Percentiles rank a stretch among this genome's conserved stretches.
Conservation (phyloP, 1,140 invertebrate species). For the Hycleus phaleratus region DNA sequence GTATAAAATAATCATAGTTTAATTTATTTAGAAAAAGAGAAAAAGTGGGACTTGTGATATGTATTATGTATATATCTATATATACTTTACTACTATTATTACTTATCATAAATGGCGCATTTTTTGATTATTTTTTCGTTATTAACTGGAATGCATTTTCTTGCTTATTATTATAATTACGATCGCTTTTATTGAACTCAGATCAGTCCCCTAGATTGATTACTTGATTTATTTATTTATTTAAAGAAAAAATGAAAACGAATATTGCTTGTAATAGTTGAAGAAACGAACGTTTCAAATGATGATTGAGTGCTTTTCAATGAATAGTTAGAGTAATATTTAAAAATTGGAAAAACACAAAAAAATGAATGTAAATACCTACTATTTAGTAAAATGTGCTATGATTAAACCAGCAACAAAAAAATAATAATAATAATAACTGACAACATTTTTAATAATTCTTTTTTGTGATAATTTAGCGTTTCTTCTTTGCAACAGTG, state of each 20-base stretch:
- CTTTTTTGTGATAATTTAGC: conserved; percentile 30
- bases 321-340: conserved; percentile 21
- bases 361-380: conserved; percentile 31
- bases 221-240: no score
- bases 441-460: not conserved
- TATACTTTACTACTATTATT: no score
- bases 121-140: conserved; percentile 29
- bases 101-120: conserved; percentile 28
- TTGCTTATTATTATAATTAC: no score
- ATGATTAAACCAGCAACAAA: conserved; percentile 1
- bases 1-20: no score
- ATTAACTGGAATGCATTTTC: conserved; percentile 31
- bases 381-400: conserved; percentile 23
- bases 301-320: conserved; percentile 18
- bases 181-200: no score
- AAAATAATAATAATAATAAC: no score
- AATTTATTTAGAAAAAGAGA: no score
- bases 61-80: conserved; percentile 27
- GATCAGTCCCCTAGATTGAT: conserved; percentile 5
- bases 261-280: no score
- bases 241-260: no score
- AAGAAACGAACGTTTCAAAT: not conserved
- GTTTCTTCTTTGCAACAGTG: conserved; percentile 13
- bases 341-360: not conserved
- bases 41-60: conserved; percentile 33